Evolutionary conservation across 2,888 invertebrate genomes (phyloP), one percentile per base, ranked within the genome.

Genomic region (Neoaliturus tenellus): DNA sequence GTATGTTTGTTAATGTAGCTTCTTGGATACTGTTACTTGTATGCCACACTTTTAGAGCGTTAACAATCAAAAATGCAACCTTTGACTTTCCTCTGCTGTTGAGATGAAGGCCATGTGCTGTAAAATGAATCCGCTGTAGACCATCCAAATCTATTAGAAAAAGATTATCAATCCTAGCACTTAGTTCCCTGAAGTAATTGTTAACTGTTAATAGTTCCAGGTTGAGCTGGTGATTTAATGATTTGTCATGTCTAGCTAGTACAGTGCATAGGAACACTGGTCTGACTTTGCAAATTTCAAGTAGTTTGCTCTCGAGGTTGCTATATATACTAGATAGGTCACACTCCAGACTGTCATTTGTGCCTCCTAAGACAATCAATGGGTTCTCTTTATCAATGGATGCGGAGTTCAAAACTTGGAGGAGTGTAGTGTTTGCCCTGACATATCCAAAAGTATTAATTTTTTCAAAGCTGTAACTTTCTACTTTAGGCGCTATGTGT

Each of bases 371-470:
- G 12, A 62, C 25, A n/a, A 62, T 23, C 20, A 62, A 4, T 28
- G 62, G 62, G 25, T 6, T 62, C 3, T 62, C 62, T 23, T 62
- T 23, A 4, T 62, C 23, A 20, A 62, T 62, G 25, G 62, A 10
- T 5, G 62, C 17, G 10, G 62, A 62, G 1, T 62, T 25, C 1
- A 62, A 23, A 23, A 62, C 62, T 23, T 62, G 62, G 3, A 62
- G 12, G 8, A 62, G 25, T 5, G 62, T 62, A 4, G 25, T 23
- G 25, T 62, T 62, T 2, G 62, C 62, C 25, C 62, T 25, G 12
- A 62, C 62, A 20, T 62, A n/a, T 5, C 62, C 62, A 62, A 62
- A 62, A 8, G 62, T 62, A 28, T 62, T 62, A 12, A 62, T 62
- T 62, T 23, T 62, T 31, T 25, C 23, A 28, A 4, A 23, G 17